These are phyloP conservation scores for Drosophila mauritiana DNA, from an alignment of 1,140 invertebrate genomes.

Conservation along the genomic window DNA sequence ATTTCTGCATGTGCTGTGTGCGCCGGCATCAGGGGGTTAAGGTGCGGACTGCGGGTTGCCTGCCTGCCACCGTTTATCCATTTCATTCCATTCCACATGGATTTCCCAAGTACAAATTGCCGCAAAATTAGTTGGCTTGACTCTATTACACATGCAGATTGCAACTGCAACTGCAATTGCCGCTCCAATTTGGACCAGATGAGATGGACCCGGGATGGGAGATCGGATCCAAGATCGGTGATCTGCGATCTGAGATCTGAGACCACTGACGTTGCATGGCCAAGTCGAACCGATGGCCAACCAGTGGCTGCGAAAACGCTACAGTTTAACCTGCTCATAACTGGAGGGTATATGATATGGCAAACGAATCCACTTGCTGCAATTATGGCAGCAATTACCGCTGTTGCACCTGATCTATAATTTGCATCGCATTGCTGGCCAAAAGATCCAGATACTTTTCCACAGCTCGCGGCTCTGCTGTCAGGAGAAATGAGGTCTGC, in stretches of 20 bases:
- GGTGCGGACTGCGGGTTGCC: neutral
- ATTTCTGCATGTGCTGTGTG: slow-evolving; percentile 56
- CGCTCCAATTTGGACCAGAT: slow-evolving; percentile 53
- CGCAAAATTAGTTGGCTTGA: slow-evolving; percentile 63
- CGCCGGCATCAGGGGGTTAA: slow-evolving; percentile 1
- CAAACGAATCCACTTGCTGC: slow-evolving; percentile 76
- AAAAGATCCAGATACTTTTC: slow-evolving; percentile 71
- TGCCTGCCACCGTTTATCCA: slow-evolving; percentile 62
- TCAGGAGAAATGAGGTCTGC: slow-evolving; percentile 53
- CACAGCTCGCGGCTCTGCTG: slow-evolving; percentile 74
- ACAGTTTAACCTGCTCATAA: slow-evolving; percentile 78
- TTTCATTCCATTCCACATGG: slow-evolving; percentile 33
- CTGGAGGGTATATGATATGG: slow-evolving; percentile 74
- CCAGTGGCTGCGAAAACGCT: slow-evolving; percentile 62
- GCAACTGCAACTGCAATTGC: slow-evolving; percentile 63
- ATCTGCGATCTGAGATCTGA: neutral
- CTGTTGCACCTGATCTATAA: slow-evolving; percentile 75
- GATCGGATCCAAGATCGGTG: neutral
- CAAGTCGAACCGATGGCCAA: neutral
- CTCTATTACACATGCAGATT: slow-evolving; percentile 65
- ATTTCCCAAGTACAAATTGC: slow-evolving; percentile 64
- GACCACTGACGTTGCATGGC: slow-evolving; percentile 38
- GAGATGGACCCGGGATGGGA: slow-evolving; percentile 30
- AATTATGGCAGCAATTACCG: slow-evolving; percentile 78
- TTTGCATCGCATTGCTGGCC: slow-evolving; percentile 60